Evolutionary conservation across 2,113 vertebrate species (phyloP).

Genomic region (cattle (Bos taurus)): DNA sequence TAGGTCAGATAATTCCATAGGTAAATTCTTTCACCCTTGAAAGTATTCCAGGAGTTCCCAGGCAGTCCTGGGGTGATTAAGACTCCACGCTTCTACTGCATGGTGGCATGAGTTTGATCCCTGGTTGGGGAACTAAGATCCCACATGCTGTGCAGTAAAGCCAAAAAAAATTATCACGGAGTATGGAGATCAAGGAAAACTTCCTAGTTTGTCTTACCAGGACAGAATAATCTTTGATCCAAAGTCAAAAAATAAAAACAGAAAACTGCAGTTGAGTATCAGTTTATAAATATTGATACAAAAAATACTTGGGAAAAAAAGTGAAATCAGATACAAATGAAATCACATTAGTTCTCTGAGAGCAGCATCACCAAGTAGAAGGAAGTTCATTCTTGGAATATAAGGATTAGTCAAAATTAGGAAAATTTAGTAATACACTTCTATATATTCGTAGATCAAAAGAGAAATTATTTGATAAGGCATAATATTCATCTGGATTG

Average conservation of each 20-base stretch:
- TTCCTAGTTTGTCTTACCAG: background rate
- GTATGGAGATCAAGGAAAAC: background rate
- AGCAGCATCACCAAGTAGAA: background rate
- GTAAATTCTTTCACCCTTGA: background rate
- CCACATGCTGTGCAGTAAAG: background rate
- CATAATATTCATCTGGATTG: background rate
- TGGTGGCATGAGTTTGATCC: background rate
- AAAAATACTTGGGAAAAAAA: background rate
- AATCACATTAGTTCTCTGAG: background rate
- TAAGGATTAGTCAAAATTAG: slow-evolving; percentile 14
- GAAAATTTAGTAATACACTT: background rate
- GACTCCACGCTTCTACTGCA: background rate
- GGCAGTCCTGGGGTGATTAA: background rate
- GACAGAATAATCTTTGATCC: background rate
- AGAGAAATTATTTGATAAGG: background rate
- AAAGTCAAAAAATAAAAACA: slow-evolving; percentile 6
- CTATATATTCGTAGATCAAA: background rate
- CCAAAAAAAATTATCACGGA: background rate
- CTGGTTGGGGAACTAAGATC: background rate
- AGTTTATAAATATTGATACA: background rate
- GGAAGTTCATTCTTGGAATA: background rate
- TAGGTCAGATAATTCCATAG: background rate
- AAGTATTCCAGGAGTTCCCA: background rate
- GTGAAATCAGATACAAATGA: slow-evolving; percentile 12
- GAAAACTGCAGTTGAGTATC: background rate